These are phyloP conservation scores for Gryon sp. DNA, from an alignment of 1,140 invertebrate species.

Conservation along the genomic window DNA sequence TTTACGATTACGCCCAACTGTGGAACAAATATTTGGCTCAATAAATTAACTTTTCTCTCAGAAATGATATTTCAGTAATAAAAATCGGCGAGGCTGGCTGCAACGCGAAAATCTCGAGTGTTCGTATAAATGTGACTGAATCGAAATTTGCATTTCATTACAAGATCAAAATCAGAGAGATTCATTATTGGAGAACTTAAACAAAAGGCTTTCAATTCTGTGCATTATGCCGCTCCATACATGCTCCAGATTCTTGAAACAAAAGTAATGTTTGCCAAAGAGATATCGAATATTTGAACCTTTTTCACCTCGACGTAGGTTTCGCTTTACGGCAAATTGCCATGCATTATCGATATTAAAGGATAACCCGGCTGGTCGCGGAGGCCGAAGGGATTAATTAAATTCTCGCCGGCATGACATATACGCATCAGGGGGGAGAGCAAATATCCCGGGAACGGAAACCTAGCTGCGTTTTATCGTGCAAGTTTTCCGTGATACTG, in stretches of 20 bases:
- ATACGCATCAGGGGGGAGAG: conserved; percentile 56
- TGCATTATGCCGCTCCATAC: conserved; percentile 56
- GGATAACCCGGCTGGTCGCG: conserved; percentile 69
- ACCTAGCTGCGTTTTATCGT: conserved; percentile 65
- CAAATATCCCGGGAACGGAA: conserved; percentile 68
- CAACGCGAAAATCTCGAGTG: conserved; percentile 36
- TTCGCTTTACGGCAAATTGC: conserved; percentile 59
- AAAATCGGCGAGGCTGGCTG: conserved; percentile 1
- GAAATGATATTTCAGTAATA: conserved; percentile 51
- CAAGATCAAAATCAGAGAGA: conserved; percentile 62
- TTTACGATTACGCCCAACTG: background rate
- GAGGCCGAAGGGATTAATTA: conserved; percentile 74
- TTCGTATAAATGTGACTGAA: conserved; percentile 49
- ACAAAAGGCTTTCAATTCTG: conserved; percentile 60
- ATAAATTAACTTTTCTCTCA: conserved; percentile 52
- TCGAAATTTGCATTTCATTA: conserved; percentile 64
- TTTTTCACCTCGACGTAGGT: conserved; percentile 47
- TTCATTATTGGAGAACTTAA: conserved; percentile 61
- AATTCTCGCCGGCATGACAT: conserved; percentile 70
- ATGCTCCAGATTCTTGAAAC: conserved; percentile 60
- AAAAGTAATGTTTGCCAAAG: conserved; percentile 64
- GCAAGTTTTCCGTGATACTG: conserved; percentile 57
- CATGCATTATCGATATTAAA: conserved; percentile 76
- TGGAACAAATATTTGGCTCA: conserved; percentile 36
- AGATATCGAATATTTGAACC: conserved; percentile 66